phyloP scores from a whole-genome alignment of 1,140 invertebrate genomes.

The Pseudomyrmex dendroicus region DNA sequence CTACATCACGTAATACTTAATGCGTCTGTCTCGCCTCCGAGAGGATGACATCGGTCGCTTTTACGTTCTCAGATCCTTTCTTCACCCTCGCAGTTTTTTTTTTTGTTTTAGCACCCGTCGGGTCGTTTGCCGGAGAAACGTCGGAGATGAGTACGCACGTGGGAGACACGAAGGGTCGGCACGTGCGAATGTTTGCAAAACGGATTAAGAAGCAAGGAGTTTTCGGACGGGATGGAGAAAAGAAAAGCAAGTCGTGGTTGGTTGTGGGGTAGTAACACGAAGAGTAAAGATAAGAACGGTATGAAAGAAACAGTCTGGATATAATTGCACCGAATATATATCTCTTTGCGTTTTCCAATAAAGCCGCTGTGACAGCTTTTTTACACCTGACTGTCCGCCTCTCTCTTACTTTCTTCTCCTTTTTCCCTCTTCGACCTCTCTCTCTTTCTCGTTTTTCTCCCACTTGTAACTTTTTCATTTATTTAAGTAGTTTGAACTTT shows the following conservation, averaged over 20 bases:
- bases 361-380: conserved; percentile 60
- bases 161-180: conserved; percentile 9
- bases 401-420: conserved; percentile 19
- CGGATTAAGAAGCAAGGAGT: conserved; percentile 65
- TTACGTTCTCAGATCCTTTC: conserved; percentile 16
- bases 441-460: neutral
- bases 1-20: conserved; percentile 16
- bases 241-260: neutral
- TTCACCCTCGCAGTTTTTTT: neutral
- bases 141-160: neutral
- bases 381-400: conserved; percentile 9
- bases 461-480: conserved; percentile 10
- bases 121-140: neutral
- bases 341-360: conserved; percentile 55
- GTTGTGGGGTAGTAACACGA: neutral
- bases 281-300: conserved; percentile 15
- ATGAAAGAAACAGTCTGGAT: conserved; percentile 53
- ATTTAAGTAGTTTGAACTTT: neutral
- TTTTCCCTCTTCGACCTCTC: conserved; percentile 19
- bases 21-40: neutral
- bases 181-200: conserved; percentile 55
- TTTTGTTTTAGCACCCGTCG: too few species aligned
- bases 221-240: conserved; percentile 34
- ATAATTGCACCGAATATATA: conserved; percentile 68
- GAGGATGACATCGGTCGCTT: neutral